Evolutionary conservation across 2,888 invertebrate species (phyloP), one percentile per base, ranked within the genome.

Genomic region (Harpagoxenus sublaevis): DNA sequence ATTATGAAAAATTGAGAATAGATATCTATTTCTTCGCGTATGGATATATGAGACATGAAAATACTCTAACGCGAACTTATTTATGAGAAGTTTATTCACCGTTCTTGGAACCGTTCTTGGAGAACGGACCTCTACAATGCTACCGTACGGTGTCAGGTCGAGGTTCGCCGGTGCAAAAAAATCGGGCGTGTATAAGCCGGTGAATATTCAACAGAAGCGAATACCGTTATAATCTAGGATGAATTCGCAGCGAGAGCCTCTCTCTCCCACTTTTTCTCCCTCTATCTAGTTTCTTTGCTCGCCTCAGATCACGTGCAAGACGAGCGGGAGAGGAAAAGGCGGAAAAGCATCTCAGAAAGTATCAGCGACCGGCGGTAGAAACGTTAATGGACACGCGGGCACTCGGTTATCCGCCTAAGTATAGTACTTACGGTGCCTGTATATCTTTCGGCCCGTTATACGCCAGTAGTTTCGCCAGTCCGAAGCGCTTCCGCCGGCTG

Each of bases 371-470:
- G 39, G 39, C 79, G 48, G 71, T 73, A 51, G 45, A 83, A 60
- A 84, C 83, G 82, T 51, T 84, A 84, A 84, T 84, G 73, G 84
- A 73, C 66, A 48, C 62, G 23, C 62, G 31, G 39, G 83, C 73
- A 66, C 73, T 83, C 83, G 65, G 79, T 73, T 84, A 84, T 83
- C 79, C 82, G 45, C 73, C 51, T 73, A 84, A 84, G 84, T 84
- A 73, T 73, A 84, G 84, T 84, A 73, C 83, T 84, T 82, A 84
- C 28, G 73, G 70, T 70, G 62, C 82, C 84, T 70, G 84, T 84
- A 84, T 84, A 84, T 84, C 83, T 63, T 66, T 84, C 51, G 48
- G 10, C 12, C 83, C 74, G 83, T 84, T 74, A 83, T 83, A 63
- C 35, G 79, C 63, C 23, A 23, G 79, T 51, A 70, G 51, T 45